A percentile compares a stretch with the other conserved stretches of the same genome.
Evolutionary conservation across 2,797 vertebrate species (phyloP).

Genomic region (Pangasius krempfi): DNA sequence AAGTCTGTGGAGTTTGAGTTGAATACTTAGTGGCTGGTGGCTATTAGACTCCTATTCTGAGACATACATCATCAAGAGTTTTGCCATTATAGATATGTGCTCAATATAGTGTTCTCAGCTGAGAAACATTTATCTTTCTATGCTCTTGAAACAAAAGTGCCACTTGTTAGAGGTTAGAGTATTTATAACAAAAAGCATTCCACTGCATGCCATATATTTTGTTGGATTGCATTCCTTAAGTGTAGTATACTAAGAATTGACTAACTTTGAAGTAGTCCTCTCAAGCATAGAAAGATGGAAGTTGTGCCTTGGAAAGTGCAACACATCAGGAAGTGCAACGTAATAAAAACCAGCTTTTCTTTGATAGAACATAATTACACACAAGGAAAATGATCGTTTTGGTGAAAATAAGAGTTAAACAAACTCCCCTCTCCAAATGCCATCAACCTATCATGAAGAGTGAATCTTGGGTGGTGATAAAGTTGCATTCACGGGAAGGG

Average conservation of each 20-base stretch:
- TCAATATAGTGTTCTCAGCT: background rate
- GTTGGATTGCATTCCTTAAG: background rate
- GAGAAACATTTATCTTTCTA: slow-evolving; percentile 38
- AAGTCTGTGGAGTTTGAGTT: background rate
- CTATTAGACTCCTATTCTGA: background rate
- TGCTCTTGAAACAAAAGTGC: slow-evolving; percentile 39
- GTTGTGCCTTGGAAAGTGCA: background rate
- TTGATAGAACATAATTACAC: slow-evolving; percentile 6
- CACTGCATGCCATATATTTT: background rate
- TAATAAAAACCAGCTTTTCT: background rate
- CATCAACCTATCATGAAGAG: slow-evolving; percentile 66
- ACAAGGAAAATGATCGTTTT: slow-evolving; percentile 51
- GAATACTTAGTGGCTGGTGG: background rate
- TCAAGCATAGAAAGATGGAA: background rate
- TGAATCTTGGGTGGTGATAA: slow-evolving; percentile 22
- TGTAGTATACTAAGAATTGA: background rate
- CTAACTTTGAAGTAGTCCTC: background rate
- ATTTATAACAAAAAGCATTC: slow-evolving; percentile 24
- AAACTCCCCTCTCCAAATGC: slow-evolving; percentile 70
- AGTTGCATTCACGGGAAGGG: slow-evolving; percentile 49
- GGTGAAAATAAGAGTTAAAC: slow-evolving; percentile 73
- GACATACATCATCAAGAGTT: background rate
- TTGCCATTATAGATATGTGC: background rate
- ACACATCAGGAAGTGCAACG: background rate
- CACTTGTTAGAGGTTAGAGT: slow-evolving; percentile 1